Base-by-base conservation (phyloP, 2,797 vertebrate genomes). In the Argyrosomus regius region DNA sequence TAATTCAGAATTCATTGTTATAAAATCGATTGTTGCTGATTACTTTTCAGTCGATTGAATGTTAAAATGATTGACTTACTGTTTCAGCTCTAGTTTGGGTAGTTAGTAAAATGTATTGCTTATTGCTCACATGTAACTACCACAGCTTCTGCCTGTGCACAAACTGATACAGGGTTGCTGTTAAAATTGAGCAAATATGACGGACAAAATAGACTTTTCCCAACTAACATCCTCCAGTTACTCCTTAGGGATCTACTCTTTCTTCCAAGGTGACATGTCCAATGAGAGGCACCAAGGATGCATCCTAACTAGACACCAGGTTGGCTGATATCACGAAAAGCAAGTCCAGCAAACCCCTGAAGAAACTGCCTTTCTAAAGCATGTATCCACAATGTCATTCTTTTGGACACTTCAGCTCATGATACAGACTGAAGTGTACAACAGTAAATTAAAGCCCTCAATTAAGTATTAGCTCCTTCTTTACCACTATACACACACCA, bases 231-330 rank as follows among this genome's bases (percentile, higher is more conserved):
- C 16, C 66, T 67, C 22, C 54, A 54, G 69, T 64, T 64, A 22
- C 53, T 67, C 52, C n/a, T 69, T 14, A 60, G 66, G 61, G 26
- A 67, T 64, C 54, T 26, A 24, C 45, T 61, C n/a, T 78, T 26
- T 82, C 17, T 54, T 78, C 69, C 53, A 70, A 75, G 69, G 73
- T 72, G 81, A 79, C 58, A 78, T n/a, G 46, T 72, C 39, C 48
- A 75, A 43, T 60, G 48, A 43, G 67, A 83, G 20, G 67, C 63
- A 46, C 14, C 26, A 22, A 53, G 56, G 56, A 58, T 10, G 20
- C 14, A 59, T 65, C 59, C 26, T 43, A 59, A 58, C 58, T 46
- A 41, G 18, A 65, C 63, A 64, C 57, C n/a, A 17, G 7, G 59
- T 9, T 74, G 65, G 31, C 31, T 69, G 41, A 77, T 84, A 46